Base-by-base conservation (phyloP, 2,888 invertebrate species). In the Crematogaster levior region DNA sequence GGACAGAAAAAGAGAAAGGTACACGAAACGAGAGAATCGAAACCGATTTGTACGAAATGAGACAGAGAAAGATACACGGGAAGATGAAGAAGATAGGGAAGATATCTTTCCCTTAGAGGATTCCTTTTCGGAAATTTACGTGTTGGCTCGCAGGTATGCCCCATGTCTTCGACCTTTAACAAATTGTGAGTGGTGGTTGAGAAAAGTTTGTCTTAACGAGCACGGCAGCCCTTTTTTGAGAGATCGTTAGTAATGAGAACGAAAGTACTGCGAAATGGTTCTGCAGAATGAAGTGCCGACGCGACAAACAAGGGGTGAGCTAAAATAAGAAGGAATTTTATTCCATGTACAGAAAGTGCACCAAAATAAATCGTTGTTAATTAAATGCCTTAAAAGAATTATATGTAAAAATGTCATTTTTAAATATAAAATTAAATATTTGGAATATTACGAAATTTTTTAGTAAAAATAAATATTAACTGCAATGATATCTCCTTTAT, bases 181-280 rank as follows among this genome's bases (percentile, higher is more conserved):
- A 92, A 92, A 93, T 93, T 92, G 92, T 91, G 86, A 86, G 87
- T 87, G 86, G 84, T 66, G 74, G 37, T 81, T 86, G 88, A 91
- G 90, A 89, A 89, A 87, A 90, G 90, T n/a, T n/a, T 88, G 81
- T 88, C 93, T 91, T 93, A 93, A 93, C 92, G 91, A 93, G 92
- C 89, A 66, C 83, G 73, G 18, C 66, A 65, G 56, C 83, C 72
- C 83, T 86, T 84, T 88, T 77, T 77, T 82, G 24, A 60, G 83
- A 84, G 81, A 72, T 81, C 82, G 46, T 75, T 56, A 48, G 80
- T 86, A 89, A 89, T 85, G 86, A 89, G 88, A 75, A 83, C 84
- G 65, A 84, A 63, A 68, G 72, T 18, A 74, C 27, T 40, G 40
- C 53, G 68, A 68, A 77, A 68, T 40, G 40, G 30, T 27, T 77